Base-by-base conservation (phyloP, 2,797 vertebrate genomes). In the Poliocrania exsul region DNA sequence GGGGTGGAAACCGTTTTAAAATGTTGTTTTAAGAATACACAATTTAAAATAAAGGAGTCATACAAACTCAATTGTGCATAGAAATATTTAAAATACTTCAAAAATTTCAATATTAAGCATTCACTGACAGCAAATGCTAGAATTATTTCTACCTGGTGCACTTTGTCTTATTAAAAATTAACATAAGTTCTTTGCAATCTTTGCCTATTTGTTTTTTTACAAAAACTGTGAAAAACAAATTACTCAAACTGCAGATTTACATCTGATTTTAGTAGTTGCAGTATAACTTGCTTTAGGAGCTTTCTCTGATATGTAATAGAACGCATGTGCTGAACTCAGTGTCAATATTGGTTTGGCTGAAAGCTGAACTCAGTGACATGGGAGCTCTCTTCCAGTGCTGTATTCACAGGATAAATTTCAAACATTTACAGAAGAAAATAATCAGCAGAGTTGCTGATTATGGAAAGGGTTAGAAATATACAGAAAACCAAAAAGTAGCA, bases 1-100 rank as follows among this genome's bases (percentile, higher is more conserved):
- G 1, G 13, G 2, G 7, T 5, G 7, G 29, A 37, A 9, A 9
- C 1, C 1, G 2, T 44, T 82, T 60, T 4, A 29, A 72, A 90
- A 60, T 5, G 2, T 37, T 86, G 11, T 13, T 67, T 66, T 35
- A 7, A 53, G 10, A 47, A 37, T 13, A 28, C 2, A n/a, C 7
- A 47, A 44, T 73, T 61, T 31, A 33, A 73, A 69, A 58, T 64
- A 70, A 64, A 80, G 15, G 13, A 66, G 33, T 56, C 54, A 38
- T 61, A 44, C 2, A 7, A 69, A 50, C 9, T 31, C 72, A 47
- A 61, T 28, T 79, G 13, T 60, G 18, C 17, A 31, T 26, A 40
- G 26, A 65, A 56, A 33, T 84, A 56, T 35, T 83, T 40, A 4
- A 77, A 86, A 56, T 1, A 46, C 53, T 78, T 74, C 72, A 35